A percentile compares a stretch with the other conserved stretches of the same genome.
phyloP scores from a whole-genome alignment of 1,140 invertebrate species.

The Trinorchestia longiramus region DNA sequence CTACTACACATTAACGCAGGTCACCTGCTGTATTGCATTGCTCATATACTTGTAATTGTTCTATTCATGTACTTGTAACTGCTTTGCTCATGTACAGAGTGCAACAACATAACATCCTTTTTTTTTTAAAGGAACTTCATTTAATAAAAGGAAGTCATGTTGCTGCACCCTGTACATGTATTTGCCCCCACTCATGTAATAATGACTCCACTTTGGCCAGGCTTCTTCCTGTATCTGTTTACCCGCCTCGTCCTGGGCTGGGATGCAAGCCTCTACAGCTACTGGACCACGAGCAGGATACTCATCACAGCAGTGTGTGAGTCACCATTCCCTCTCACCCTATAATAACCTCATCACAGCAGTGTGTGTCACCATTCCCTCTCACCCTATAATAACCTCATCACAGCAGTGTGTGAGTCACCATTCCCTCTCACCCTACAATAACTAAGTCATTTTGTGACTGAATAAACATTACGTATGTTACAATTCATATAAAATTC shows the following conservation, averaged over 20 bases:
- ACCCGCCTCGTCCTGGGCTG: slow-evolving; percentile 58
- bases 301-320: slow-evolving; percentile 58
- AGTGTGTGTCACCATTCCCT: background rate
- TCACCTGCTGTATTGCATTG: no score
- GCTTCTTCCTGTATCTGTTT: slow-evolving; percentile 63
- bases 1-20: no score
- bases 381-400: no score
- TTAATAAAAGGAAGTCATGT: background rate
- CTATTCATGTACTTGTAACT: no score
- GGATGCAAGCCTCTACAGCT: slow-evolving; percentile 60
- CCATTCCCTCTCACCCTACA: background rate
- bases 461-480: no score
- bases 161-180: background rate
- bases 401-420: background rate
- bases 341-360: no score
- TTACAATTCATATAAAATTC: no score
- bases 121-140: background rate
- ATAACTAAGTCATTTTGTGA: no score
- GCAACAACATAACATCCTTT: background rate
- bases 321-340: background rate
- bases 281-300: slow-evolving; percentile 59
- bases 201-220: background rate
- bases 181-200: background rate
- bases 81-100: no score
- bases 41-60: no score